A percentile compares a stretch with the other conserved stretches of the same genome.
These are phyloP conservation scores for Mesochorus sp. DNA, from an alignment of 2,888 invertebrate genomes.

Conservation along the genomic window DNA sequence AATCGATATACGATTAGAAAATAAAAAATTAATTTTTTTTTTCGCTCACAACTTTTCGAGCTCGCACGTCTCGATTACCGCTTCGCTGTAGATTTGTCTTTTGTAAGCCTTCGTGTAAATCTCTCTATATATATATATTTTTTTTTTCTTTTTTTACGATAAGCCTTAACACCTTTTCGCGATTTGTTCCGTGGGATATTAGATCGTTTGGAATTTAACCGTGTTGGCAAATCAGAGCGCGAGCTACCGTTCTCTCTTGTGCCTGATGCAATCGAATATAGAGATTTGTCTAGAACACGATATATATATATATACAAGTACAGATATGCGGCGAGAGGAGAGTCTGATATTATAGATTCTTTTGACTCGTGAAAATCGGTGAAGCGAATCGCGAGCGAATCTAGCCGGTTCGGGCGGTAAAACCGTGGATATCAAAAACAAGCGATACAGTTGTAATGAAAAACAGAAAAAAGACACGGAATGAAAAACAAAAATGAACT, in stretches of 20 bases:
- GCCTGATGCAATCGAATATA: slow-evolving; percentile 36
- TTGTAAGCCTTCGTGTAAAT: not conserved
- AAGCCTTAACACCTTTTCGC: slow-evolving; percentile 50
- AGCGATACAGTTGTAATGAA: slow-evolving; percentile 21
- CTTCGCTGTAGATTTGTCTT: not conserved
- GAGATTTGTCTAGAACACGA: no score
- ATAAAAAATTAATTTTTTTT: not conserved
- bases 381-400: slow-evolving; percentile 55
- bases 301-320: no score
- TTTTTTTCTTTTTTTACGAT: no score
- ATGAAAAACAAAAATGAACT: not conserved
- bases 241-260: slow-evolving; percentile 51
- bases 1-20: slow-evolving; percentile 12
- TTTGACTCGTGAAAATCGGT: slow-evolving; percentile 53
- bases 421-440: slow-evolving; percentile 41
- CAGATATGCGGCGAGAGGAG: not conserved
- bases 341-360: slow-evolving; percentile 39
- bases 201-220: slow-evolving; percentile 26
- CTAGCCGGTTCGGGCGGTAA: slow-evolving; percentile 43
- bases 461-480: not conserved
- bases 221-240: not conserved
- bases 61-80: no score
- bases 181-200: slow-evolving; percentile 35
- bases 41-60: no score
- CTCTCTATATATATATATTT: not conserved